phyloP scores from a whole-genome alignment of 2,797 vertebrate genomes.

The Enteromius thamalakanensis region DNA sequence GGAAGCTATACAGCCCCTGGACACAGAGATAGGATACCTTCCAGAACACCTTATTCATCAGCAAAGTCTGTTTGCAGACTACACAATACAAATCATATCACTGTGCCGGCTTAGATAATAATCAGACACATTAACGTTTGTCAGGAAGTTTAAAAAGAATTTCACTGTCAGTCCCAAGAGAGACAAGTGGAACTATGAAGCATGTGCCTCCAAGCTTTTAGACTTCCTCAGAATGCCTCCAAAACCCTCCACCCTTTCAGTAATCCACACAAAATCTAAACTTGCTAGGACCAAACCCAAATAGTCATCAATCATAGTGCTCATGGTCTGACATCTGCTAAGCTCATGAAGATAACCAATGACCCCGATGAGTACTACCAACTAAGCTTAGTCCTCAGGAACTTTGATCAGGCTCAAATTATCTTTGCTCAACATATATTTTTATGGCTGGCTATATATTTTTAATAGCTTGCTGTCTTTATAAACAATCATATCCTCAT shows the following conservation, averaged over 20 bases:
- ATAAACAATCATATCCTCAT: background rate
- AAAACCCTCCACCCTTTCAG: slow-evolving; percentile 30
- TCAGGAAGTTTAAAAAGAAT: background rate
- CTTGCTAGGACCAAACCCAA: slow-evolving; percentile 47
- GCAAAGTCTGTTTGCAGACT: background rate
- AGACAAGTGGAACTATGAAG: slow-evolving; percentile 28
- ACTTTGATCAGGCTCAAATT: background rate
- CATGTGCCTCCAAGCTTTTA: background rate
- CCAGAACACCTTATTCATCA: slow-evolving; percentile 25
- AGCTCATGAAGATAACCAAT: slow-evolving; percentile 54
- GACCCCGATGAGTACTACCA: background rate
- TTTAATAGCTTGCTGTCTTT: background rate
- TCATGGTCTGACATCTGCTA: slow-evolving; percentile 64
- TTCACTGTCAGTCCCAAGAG: slow-evolving; percentile 28
- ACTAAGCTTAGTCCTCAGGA: no score
- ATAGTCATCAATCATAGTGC: slow-evolving; percentile 45
- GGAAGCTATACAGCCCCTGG: slow-evolving; percentile 28
- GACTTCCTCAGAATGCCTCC: slow-evolving; percentile 38
- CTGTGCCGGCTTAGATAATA: no score
- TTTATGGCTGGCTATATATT: background rate
- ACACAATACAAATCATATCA: slow-evolving; percentile 4
- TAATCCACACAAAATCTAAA: slow-evolving; percentile 52
- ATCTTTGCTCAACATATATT: background rate
- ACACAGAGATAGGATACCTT: slow-evolving; percentile 25
- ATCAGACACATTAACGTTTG: no score